phyloP scores from a whole-genome alignment of 2,888 invertebrate genomes.

The Lycophotia porphyrea region DNA sequence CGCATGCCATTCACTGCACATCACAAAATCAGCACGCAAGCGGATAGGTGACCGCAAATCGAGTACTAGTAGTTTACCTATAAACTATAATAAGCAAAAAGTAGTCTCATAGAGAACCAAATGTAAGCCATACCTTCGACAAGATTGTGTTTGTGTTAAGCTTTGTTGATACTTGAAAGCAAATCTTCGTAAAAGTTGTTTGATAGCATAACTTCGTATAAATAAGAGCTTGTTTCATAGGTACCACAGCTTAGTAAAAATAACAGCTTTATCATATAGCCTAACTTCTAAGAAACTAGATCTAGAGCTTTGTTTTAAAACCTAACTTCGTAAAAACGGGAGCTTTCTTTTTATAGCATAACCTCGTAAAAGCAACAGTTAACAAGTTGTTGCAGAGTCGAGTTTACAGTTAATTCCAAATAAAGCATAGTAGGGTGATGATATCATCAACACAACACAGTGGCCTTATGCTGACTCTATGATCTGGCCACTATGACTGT shows the following conservation, averaged over 20 bases:
- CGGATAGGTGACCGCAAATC: slow-evolving; percentile 48
- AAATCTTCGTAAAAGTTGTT: background rate
- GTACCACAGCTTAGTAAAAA: background rate
- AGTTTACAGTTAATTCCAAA: slow-evolving; percentile 1
- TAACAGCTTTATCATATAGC: background rate
- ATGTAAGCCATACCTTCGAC: background rate
- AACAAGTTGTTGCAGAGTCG: background rate
- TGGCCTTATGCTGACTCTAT: background rate
- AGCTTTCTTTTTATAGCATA: background rate
- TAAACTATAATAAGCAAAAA: slow-evolving; percentile 33
- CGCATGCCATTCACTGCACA: slow-evolving; percentile 40
- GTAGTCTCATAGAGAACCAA: background rate
- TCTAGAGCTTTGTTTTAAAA: background rate
- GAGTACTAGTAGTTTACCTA: slow-evolving; percentile 33
- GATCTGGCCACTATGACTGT: background rate
- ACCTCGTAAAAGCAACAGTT: background rate
- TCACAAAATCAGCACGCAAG: slow-evolving; percentile 37
- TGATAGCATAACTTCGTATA: background rate
- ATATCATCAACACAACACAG: slow-evolving; percentile 1
- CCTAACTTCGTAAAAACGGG: background rate
- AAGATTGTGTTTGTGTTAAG: background rate
- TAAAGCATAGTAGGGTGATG: background rate
- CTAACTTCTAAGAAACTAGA: too few relatives aligned
- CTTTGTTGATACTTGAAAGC: background rate
- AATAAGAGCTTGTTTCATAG: background rate